Percentiles rank a stretch among this genome's conserved stretches.
These are phyloP conservation scores for Brachypteracias leptosomus DNA, from an alignment of 2,113 vertebrate species.

Conservation along the genomic window DNA sequence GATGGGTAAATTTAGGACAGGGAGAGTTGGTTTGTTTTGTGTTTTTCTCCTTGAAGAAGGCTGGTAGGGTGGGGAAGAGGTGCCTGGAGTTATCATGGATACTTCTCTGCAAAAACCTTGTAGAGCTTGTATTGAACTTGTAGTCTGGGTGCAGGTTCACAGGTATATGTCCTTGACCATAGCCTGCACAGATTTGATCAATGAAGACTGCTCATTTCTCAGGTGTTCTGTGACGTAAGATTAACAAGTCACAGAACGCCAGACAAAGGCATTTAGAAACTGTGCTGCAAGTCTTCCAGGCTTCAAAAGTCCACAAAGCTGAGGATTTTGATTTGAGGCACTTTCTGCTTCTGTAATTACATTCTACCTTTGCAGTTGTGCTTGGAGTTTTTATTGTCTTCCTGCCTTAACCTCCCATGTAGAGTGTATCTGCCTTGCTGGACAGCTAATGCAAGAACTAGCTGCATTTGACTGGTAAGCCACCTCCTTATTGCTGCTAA, in stretches of 20 bases:
- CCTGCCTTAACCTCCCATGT: background rate
- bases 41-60: background rate
- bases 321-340: background rate
- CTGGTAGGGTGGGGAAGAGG: background rate
- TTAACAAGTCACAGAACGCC: background rate
- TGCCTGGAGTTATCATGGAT: background rate
- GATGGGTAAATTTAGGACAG: background rate
- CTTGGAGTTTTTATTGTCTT: background rate
- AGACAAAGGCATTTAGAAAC: background rate
- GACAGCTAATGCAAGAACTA: background rate
- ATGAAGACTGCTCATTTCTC: background rate
- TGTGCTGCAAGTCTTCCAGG: background rate
- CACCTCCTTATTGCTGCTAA: background rate
- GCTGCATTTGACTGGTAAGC: background rate
- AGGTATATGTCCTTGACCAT: background rate
- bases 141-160: background rate
- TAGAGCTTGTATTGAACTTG: background rate
- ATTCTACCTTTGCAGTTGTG: background rate
- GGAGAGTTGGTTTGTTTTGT: no score
- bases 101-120: background rate
- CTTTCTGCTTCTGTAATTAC: background rate
- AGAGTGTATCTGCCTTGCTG: background rate
- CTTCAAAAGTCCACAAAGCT: background rate
- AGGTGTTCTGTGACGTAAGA: background rate
- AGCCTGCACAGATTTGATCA: background rate